Conservation (phyloP, 2,888 invertebrate genomes). For the Drosophila anceps region DNA sequence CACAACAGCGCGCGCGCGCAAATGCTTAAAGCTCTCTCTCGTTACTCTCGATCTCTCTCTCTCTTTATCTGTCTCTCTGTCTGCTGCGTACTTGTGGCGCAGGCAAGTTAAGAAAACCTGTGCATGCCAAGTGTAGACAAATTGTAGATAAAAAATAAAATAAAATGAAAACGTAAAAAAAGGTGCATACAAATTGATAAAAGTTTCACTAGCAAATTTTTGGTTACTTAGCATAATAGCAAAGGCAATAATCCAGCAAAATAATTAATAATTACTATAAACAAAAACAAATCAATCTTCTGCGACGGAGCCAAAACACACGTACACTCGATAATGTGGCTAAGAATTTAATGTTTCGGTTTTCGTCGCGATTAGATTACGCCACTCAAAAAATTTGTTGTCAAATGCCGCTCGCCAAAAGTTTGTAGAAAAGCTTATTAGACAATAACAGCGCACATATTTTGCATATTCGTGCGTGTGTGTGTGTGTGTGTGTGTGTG, state of each 20-base stretch:
- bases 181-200: slow-evolving; percentile 65
- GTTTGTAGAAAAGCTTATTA: slow-evolving; percentile 39
- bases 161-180: slow-evolving; percentile 70
- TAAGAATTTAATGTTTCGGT: slow-evolving; percentile 32
- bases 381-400: slow-evolving; percentile 30
- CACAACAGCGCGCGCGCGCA: slow-evolving; percentile 44
- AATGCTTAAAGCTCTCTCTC: slow-evolving; percentile 64
- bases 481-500: not conserved
- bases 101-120: slow-evolving; percentile 67
- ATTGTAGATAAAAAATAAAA: slow-evolving; percentile 68
- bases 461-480: not conserved
- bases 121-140: slow-evolving; percentile 66
- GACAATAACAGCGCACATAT: slow-evolving; percentile 22
- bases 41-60: slow-evolving; percentile 7
- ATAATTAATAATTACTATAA: slow-evolving; percentile 16
- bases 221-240: slow-evolving; percentile 4
- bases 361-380: slow-evolving; percentile 54
- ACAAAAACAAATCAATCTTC: slow-evolving; percentile 25
- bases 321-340: slow-evolving; percentile 42
- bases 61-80: slow-evolving; percentile 12
- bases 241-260: not conserved
- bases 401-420: slow-evolving; percentile 23
- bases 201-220: slow-evolving; percentile 65
- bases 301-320: slow-evolving; percentile 30
- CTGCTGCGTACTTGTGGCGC: slow-evolving; percentile 55